Conservation (phyloP, 1,140 invertebrate genomes). For the Drosophila tsacasi region DNA sequence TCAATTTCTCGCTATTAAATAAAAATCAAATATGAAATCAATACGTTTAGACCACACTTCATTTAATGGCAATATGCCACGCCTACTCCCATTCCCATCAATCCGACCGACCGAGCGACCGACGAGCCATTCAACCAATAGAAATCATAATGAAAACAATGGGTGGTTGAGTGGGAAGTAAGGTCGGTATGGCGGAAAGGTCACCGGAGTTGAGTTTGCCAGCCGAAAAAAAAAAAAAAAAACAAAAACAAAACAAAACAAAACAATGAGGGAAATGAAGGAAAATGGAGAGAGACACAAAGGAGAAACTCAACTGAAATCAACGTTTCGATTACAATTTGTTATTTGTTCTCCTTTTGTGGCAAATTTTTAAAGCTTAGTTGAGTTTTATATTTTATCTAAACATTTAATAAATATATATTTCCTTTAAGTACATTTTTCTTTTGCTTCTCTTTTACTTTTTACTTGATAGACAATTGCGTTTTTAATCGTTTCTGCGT, state of each 20-base stretch:
- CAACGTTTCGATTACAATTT: conserved; percentile 51
- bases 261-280: not conserved
- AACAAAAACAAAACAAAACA: not conserved
- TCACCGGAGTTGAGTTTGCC: conserved; percentile 19
- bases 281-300: conserved; percentile 7
- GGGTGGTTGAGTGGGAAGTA: conserved; percentile 25
- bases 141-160: conserved; percentile 68
- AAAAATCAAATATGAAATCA: conserved; percentile 77
- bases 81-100: conserved; percentile 28
- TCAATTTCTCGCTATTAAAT: conserved; percentile 70
- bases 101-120: conserved; percentile 4
- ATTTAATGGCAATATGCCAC: conserved; percentile 52
- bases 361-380: not conserved
- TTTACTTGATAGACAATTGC: conserved; percentile 60
- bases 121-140: conserved; percentile 42
- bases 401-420: not conserved
- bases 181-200: conserved; percentile 12
- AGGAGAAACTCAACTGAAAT: not conserved
- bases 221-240: conserved; percentile 13
- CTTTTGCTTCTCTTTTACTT: not conserved
- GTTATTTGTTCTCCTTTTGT: conserved; percentile 15
- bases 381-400: not conserved
- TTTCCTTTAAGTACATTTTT: not conserved
- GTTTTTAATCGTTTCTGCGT: conserved; percentile 75
- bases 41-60: conserved; percentile 63